Evolutionary conservation across 2,113 vertebrate species (phyloP), one percentile per base, ranked within the genome.

Genomic region (Xiphias gladius): DNA sequence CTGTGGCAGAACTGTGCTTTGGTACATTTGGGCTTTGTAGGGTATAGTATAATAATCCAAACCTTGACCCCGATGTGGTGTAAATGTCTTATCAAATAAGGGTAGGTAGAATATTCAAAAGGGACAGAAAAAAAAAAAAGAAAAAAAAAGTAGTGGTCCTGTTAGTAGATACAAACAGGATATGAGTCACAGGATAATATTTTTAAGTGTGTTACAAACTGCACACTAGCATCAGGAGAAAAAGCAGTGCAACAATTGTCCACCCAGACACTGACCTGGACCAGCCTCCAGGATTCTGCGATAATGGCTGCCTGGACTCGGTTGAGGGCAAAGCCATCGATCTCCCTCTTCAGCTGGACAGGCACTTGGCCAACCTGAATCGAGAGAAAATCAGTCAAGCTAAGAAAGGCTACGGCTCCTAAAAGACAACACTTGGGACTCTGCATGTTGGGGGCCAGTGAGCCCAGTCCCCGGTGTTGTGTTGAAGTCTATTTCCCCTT

Each of bases 281-380:
- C 97, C 79, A 99, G 96, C 88, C 97, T 96, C 98, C 98, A 99
- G 75, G 97, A 96, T 93, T 99, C 98, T 0, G 97, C 95, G 79
- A 98, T 97, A 83, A 99, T 86, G 5, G 98, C 97, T 0, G 97
- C 98, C 92, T 99, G 98, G 66, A 99, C 95, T 70, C 98, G 96
- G 88, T 99, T 99, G 71, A 99, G 90, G 57, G 95, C 96, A 37
- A 99, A 99, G 26, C 98, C 98, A 1, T 99, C 96, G 0, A 97
- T 92, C 92, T 99, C 98, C 90, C 89, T 97, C 87, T 68, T 95
- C 26, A 99, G 87, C 59, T 95, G 91, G 65, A 99, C 95, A 0
- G 98, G 98, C 5, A 94, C 96, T 81, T 99, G 98, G 43, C 97
- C 97, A 22, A 93, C 92, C 93, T 94, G 74, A 4, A 79, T 9